Conservation (phyloP, 35 echinoderm and acorn worm species). For the Lytechinus variegatus region DNA sequence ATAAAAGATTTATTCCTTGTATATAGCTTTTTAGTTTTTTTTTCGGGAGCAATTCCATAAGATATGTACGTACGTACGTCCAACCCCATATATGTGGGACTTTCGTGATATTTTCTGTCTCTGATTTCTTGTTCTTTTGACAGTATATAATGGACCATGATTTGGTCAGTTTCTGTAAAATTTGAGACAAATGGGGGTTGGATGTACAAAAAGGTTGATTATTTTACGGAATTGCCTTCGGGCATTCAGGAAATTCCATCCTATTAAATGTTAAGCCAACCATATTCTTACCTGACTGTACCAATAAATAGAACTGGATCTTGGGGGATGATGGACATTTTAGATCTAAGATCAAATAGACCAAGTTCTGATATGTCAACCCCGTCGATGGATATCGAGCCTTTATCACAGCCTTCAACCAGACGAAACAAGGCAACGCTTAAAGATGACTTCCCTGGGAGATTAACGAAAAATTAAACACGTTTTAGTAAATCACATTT, state of each 20-base stretch:
- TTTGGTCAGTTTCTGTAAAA: no score
- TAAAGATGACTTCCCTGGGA: slow-evolving; percentile 77
- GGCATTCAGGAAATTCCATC: no score
- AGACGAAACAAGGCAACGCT: slow-evolving; percentile 75
- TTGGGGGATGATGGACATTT: slow-evolving; percentile 86
- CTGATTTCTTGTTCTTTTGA: not conserved
- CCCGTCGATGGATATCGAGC: slow-evolving; percentile 69
- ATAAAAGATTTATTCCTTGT: not conserved
- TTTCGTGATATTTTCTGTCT: no score
- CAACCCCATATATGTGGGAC: not conserved
- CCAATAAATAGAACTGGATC: slow-evolving; percentile 85
- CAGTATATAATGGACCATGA: no score
- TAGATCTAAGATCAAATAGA: slow-evolving; percentile 71
- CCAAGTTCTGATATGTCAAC: slow-evolving; percentile 73
- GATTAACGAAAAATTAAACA: no score
- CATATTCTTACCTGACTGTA: slow-evolving; percentile 68
- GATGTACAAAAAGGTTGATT: no score
- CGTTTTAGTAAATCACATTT: no score
- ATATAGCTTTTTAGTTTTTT: no score
- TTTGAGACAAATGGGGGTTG: no score
- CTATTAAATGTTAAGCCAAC: no score
- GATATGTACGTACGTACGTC: no score
- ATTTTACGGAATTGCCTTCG: no score
- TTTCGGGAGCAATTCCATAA: not conserved
- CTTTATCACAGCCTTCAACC: slow-evolving; percentile 49